Percentiles rank a stretch among this genome's conserved stretches.
Evolutionary conservation across 2,113 vertebrate genomes (phyloP).

Genomic region (Aegotheles bennettii): DNA sequence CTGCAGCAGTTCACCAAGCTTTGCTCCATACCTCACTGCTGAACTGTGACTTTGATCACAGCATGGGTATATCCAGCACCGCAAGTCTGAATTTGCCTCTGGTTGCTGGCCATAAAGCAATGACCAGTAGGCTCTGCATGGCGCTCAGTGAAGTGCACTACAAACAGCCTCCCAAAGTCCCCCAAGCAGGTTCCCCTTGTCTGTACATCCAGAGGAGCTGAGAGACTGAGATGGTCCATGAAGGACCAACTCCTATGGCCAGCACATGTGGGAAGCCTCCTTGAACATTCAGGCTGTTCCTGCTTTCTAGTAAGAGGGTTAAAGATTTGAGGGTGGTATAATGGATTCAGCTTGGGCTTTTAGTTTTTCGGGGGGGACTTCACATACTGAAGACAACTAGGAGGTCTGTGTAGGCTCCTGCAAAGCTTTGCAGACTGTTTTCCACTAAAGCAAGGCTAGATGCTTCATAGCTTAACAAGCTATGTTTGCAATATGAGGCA

Average conservation of each 20-base stretch:
- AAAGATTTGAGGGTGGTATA: neutral
- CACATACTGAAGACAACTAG: neutral
- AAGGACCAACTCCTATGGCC: neutral
- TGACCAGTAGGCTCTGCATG: fast-evolving
- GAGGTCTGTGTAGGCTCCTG: neutral
- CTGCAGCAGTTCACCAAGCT: neutral
- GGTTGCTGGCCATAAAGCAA: neutral
- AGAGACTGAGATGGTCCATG: neutral
- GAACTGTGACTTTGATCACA: neutral
- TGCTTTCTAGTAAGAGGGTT: neutral
- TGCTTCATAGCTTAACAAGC: neutral
- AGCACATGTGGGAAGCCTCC: neutral
- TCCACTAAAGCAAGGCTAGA: neutral
- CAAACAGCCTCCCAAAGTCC: neutral
- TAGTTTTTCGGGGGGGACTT: neutral
- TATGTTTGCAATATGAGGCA: neutral
- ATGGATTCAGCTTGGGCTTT: neutral
- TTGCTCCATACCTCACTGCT: neutral
- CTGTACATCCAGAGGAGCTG: neutral
- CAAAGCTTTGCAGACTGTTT: neutral
- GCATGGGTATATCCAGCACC: neutral
- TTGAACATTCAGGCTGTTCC: neutral
- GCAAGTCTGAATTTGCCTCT: neutral
- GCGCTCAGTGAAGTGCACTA: neutral
- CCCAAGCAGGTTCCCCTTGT: neutral